phyloP scores from a whole-genome alignment of 2,888 invertebrate genomes.

The Drymonia ruficornis region DNA sequence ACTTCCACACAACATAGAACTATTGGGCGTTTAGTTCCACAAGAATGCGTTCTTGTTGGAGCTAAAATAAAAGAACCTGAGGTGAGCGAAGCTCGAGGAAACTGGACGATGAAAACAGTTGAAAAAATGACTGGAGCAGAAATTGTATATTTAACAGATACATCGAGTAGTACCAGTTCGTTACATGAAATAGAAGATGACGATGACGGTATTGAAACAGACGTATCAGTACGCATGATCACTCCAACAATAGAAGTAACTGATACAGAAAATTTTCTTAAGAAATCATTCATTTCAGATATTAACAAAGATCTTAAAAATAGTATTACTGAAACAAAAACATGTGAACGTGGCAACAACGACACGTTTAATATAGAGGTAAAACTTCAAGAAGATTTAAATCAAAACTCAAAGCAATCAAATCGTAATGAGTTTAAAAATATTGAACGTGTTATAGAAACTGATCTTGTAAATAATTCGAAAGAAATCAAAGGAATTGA shows the following conservation, averaged over 20 bases:
- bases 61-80: slow-evolving; percentile 85
- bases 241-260: slow-evolving; percentile 81
- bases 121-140: slow-evolving; percentile 86
- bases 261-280: slow-evolving; percentile 71
- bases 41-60: slow-evolving; percentile 85
- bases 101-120: slow-evolving; percentile 78
- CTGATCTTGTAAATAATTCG: slow-evolving; percentile 13
- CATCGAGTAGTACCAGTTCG: slow-evolving; percentile 87
- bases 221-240: slow-evolving; percentile 75
- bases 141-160: slow-evolving; percentile 88
- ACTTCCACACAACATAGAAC: slow-evolving; percentile 48
- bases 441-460: slow-evolving; percentile 14
- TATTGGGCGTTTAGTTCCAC: slow-evolving; percentile 68
- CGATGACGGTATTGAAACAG: slow-evolving; percentile 73
- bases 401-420: not conserved
- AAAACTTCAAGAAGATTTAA: slow-evolving; percentile 8
- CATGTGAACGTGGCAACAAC: not conserved
- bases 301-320: slow-evolving; percentile 22
- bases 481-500: slow-evolving; percentile 9
- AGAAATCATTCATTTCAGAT: slow-evolving; percentile 57
- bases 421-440: slow-evolving; percentile 4
- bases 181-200: slow-evolving; percentile 82
- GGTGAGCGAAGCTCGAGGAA: slow-evolving; percentile 84
- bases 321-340: slow-evolving; percentile 2
- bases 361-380: slow-evolving; percentile 14